Conservation (phyloP, 2,797 vertebrate genomes). For the Chromobotia macracanthus region DNA sequence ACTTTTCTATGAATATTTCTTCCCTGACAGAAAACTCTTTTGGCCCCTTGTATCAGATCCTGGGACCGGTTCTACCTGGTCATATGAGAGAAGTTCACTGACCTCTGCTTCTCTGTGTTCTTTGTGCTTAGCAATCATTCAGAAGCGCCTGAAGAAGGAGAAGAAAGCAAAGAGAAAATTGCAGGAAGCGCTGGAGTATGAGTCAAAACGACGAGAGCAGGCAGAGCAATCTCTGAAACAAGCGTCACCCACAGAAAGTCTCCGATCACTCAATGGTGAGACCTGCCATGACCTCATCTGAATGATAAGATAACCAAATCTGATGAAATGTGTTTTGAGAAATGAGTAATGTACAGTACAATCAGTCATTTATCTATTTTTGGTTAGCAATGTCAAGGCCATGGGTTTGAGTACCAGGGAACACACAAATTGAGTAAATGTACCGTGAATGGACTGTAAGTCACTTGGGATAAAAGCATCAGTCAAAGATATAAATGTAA, state of each 20-base stretch:
- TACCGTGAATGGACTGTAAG: no score
- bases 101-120: constrained; percentile 18
- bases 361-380: no score
- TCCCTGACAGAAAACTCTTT: neutral
- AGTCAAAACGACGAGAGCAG: constrained; percentile 96
- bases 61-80: neutral
- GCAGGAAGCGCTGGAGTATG: constrained; percentile 98
- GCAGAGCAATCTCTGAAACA: constrained; percentile 95
- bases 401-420: no score
- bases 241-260: constrained; percentile 92
- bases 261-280: constrained; percentile 96
- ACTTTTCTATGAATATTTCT: constrained; percentile 47
- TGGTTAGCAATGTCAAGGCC: no score
- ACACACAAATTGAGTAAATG: no score
- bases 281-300: constrained; percentile 59
- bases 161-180: constrained; percentile 99
- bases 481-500: neutral
- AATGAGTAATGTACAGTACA: no score
- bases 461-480: neutral
- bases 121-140: constrained; percentile 87
- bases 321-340: neutral
- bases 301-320: neutral
- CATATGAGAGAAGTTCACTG: constrained; percentile 1
- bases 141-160: constrained; percentile 99
- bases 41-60: constrained; percentile 19